Evolutionary conservation across 1,140 invertebrate species (phyloP).

Genomic region (Drosophila elegans): DNA sequence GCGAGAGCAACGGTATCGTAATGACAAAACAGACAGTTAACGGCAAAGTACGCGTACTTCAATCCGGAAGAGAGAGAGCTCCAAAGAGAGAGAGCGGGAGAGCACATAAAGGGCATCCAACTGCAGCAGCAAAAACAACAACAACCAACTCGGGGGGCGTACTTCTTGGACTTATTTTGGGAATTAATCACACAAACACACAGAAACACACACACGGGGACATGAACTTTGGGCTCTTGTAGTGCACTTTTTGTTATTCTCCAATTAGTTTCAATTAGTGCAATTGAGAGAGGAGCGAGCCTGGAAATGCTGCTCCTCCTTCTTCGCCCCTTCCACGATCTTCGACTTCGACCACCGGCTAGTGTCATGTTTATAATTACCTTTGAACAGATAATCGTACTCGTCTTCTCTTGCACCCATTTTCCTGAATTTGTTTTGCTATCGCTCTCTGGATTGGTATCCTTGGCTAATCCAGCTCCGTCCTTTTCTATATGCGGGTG

Average conservation of each 20-base stretch:
- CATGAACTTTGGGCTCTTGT: constrained; percentile 26
- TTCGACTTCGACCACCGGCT: constrained; percentile 10
- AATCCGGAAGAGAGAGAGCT: constrained; percentile 25
- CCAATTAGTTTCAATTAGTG: constrained; percentile 80
- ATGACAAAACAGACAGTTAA: constrained; percentile 76
- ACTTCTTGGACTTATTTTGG: constrained; percentile 36
- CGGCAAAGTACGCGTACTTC: constrained; percentile 58
- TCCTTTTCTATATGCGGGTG: constrained; percentile 42
- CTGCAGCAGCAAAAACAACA: constrained; percentile 40
- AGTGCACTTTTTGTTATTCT: constrained; percentile 68
- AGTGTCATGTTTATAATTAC: constrained; percentile 87
- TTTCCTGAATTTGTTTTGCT: constrained; percentile 82
- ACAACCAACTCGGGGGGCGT: constrained; percentile 55
- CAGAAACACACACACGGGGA: constrained; percentile 24
- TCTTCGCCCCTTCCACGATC: constrained; percentile 9
- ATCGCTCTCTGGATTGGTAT: constrained; percentile 41
- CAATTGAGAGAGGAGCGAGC: constrained; percentile 36
- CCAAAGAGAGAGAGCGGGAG: constrained; percentile 29
- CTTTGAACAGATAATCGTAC: constrained; percentile 99
- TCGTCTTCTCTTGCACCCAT: constrained; percentile 99
- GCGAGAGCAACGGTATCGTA: constrained; percentile 64
- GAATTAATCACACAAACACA: constrained; percentile 45
- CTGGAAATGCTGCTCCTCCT: constrained; percentile 23
- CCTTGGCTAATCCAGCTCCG: constrained; percentile 26
- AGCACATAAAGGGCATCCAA: constrained; percentile 59